A percentile compares a stretch with the other conserved stretches of the same genome.
Evolutionary conservation across 2,888 invertebrate species (phyloP).

Genomic region (Molorchus minor): DNA sequence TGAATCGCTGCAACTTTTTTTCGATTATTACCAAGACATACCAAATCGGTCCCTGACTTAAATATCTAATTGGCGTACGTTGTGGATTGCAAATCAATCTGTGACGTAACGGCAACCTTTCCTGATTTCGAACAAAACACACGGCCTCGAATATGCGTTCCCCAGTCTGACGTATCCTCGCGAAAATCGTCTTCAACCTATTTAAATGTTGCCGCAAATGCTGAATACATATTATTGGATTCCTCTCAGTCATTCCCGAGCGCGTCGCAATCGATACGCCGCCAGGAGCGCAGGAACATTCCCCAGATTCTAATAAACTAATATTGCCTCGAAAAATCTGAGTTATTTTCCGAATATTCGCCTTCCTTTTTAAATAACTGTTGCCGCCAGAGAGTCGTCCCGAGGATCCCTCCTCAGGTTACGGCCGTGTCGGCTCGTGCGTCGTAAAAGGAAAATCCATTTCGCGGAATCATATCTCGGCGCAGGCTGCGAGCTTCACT

Average conservation of each 20-base stretch:
- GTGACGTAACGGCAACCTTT: no score
- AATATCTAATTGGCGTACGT: no score
- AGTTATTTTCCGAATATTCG: conserved; percentile 12
- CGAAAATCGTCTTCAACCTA: no score
- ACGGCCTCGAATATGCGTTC: no score
- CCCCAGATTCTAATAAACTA: conserved; percentile 19
- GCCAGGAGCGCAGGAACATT: conserved; percentile 3
- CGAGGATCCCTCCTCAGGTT: neutral
- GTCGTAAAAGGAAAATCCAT: neutral
- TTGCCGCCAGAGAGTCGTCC: neutral
- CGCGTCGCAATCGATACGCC: conserved; percentile 6
- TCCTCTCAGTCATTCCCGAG: conserved; percentile 16
- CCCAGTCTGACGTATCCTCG: no score
- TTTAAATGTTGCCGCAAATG: conserved; percentile 28
- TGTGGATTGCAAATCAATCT: no score
- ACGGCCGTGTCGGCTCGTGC: neutral
- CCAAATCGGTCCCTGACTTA: no score
- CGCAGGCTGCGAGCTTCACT: neutral
- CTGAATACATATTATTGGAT: conserved; percentile 38
- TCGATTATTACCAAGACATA: no score
- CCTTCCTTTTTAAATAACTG: conserved; percentile 8
- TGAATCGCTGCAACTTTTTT: no score
- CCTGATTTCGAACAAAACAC: no score
- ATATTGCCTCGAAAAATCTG: conserved; percentile 16
- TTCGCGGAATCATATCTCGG: neutral